Percentiles rank a stretch among this genome's conserved stretches.
Conservation (phyloP, 2,888 invertebrate species). For the Galerucella calmariensis region DNA sequence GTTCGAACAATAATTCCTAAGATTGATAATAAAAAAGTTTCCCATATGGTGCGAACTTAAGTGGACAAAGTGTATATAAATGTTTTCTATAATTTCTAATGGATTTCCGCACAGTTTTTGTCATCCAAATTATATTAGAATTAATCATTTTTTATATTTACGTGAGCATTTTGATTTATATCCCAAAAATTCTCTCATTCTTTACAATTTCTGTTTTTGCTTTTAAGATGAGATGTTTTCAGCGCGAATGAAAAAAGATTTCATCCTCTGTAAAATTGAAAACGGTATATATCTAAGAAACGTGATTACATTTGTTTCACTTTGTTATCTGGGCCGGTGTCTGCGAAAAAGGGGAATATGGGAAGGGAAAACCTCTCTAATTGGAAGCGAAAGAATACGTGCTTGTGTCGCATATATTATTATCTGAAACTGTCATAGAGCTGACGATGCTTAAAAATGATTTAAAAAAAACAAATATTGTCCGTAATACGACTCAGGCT, state of each 20-base stretch:
- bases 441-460: slow-evolving; percentile 8
- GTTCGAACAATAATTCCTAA: too few species aligned
- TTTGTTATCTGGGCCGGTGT: background rate
- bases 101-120: too few species aligned
- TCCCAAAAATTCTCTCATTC: background rate
- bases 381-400: slow-evolving; percentile 13
- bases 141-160: too few species aligned
- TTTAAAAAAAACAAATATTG: background rate
- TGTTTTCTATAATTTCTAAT: too few species aligned
- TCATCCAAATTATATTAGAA: too few species aligned
- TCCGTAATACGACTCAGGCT: background rate
- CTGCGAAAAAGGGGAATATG: background rate
- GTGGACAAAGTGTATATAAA: too few species aligned
- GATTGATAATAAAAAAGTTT: too few species aligned
- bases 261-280: slow-evolving; percentile 6
- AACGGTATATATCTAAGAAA: slow-evolving; percentile 7
- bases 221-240: background rate
- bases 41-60: too few species aligned
- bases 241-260: background rate
- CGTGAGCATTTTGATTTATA: too few species aligned
- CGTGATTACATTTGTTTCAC: slow-evolving; percentile 18
- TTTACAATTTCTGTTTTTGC: background rate
- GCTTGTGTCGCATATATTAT: slow-evolving; percentile 4
- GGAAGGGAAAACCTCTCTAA: background rate
- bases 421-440: background rate